A percentile compares a stretch with the other conserved stretches of the same genome.
These are phyloP conservation scores for Archips xylosteana DNA, from an alignment of 2,888 invertebrate species.

Conservation along the genomic window DNA sequence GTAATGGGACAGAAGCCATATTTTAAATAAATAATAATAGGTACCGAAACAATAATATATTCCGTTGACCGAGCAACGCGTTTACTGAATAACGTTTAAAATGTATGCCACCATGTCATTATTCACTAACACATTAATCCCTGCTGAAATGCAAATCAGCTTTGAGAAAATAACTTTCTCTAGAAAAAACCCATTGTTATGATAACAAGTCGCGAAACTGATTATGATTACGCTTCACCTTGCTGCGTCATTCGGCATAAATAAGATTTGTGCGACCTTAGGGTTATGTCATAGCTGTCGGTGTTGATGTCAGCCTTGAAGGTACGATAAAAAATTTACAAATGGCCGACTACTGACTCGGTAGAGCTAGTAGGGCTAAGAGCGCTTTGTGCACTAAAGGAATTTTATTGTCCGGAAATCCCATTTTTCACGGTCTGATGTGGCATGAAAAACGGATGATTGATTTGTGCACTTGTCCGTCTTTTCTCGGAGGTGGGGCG, in stretches of 20 bases:
- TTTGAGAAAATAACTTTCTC: conserved; percentile 38
- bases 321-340: not conserved
- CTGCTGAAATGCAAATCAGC: conserved; percentile 1
- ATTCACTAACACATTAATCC: not conserved
- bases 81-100: not conserved
- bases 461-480: too few relatives aligned
- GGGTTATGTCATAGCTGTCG: conserved; percentile 19
- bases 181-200: conserved; percentile 29
- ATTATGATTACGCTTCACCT: conserved; percentile 44
- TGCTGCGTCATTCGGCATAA: conserved; percentile 48
- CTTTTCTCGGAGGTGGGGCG: too few relatives aligned
- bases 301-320: conserved; percentile 1
- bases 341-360: too few relatives aligned
- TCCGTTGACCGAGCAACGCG: not conserved
- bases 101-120: not conserved
- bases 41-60: too few relatives aligned
- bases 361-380: too few relatives aligned
- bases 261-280: conserved; percentile 28
- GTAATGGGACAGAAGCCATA: too few relatives aligned
- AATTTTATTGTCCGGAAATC: too few relatives aligned
- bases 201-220: conserved; percentile 26
- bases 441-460: too few relatives aligned
- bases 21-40: too few relatives aligned
- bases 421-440: too few relatives aligned
- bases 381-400: too few relatives aligned